Evolutionary conservation across 2,797 vertebrate species (phyloP), one percentile per base, ranked within the genome.

Genomic region (Falco rusticolus): DNA sequence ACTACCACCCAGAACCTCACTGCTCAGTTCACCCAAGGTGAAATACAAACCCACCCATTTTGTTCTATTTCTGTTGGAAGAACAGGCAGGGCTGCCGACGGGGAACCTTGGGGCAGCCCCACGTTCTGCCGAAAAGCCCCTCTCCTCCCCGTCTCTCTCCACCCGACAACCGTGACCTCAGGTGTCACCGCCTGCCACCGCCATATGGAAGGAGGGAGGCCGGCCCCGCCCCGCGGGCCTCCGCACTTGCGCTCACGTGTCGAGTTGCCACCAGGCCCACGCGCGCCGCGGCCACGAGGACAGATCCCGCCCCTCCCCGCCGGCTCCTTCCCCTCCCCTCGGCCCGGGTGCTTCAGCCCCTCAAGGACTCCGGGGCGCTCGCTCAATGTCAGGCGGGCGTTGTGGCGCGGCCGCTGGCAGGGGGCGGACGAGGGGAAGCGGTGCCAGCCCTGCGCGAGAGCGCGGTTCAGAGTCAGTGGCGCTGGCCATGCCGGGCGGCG

Each of bases 401-500:
- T 37, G 34, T 37, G 34, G 34, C 69, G 81, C 85, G 61, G 79
- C 60, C 11, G n/a, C 93, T 61, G 64, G 56, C 57, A 95, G 90
- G 80, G 71, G 91, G 83, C 71, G 74, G 48, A 24, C 72, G 47
- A 54, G 83, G 56, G 65, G 75, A 57, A 65, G 92, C 53, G 50
- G 47, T 24, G 54, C 29, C 63, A 14, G 80, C 70, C 10, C 25
- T 53, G 57, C 74, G 79, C 84, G 45, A 37, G 57, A 68, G 75
- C 63, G 72, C 56, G 84, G 60, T 82, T 81, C 50, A 56, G 91
- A 64, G 81, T 53, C 66, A 61, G 91, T 43, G 68, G 90, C 98
- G 98, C 34, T 37, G 34, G 34, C 34, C 34, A 37, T 37, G 34
- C 34, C 34, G 34, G 98, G 98, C 97, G 97, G 98, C 96, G 97